Evolutionary conservation across 2,113 vertebrate species (phyloP), one percentile per base, ranked within the genome.

Genomic region (Percopsis transmontana): DNA sequence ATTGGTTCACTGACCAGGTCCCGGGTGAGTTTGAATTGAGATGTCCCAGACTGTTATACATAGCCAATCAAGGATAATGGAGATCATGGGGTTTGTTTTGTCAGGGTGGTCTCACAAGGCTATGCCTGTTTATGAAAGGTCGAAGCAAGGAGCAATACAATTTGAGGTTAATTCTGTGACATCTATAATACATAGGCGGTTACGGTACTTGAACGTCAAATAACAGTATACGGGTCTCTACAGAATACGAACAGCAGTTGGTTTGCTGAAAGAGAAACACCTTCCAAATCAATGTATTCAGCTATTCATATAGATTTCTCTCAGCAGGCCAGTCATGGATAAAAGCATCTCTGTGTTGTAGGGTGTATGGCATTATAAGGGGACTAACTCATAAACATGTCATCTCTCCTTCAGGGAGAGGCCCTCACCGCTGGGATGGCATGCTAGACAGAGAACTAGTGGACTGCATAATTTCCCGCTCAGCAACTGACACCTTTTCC

Each of bases 401-500:
- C 89, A 89, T 85, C 79, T 79, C 75, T 85, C 83, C 81, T 88
- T 90, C 77, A 70, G 86, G 83, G 80, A 85, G 73, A 84, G 72
- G 68, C 2, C 64, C 18, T 71, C 67, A 84, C 71, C 80, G 81
- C 72, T 69, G 68, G 84, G 80, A 89, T 84, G 84, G 84, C 83
- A 87, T 39, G 71, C 80, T 63, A 88, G 86, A 90, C 86, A 87
- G 84, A 60, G 75, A 89, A 80, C 88, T 87, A 87, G 87, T 86
- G 85, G 88, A 90, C 90, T 89, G 88, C 83, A 89, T 89, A 87
- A 89, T 90, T 90, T 89, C 76, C 79, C 83, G 73, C 68, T 72
- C 81, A 78, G 76, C 77, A 81, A 82, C 88, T 90, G 91, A 90
- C 87, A 89, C 87, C 88, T 90, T 90, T 87, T 90, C 81, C 87